A percentile compares a stretch with the other conserved stretches of the same genome.
Conservation (phyloP, 1,140 invertebrate species). For the Asobara japonica region DNA sequence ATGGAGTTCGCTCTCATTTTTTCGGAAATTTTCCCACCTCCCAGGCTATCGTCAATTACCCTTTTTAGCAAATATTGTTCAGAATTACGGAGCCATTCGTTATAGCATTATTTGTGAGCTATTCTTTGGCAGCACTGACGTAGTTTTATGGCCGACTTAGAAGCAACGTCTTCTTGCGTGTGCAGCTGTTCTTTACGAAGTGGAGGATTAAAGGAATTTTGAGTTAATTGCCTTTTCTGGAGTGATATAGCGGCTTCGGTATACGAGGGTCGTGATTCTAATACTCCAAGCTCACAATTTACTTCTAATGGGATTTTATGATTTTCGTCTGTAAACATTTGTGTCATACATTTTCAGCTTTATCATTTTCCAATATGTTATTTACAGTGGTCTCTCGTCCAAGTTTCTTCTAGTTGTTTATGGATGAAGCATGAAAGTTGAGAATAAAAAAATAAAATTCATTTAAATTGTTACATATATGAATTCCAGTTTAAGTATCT, state of each 20-base stretch:
- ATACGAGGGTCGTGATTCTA: not conserved
- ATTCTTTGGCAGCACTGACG: not conserved
- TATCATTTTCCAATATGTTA: no score
- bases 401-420: no score
- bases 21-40: no score
- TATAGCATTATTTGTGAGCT: not conserved
- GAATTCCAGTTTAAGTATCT: no score
- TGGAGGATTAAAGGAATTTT: not conserved
- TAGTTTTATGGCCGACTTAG: not conserved
- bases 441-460: no score
- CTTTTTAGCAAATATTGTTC: not conserved
- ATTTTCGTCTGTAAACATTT: no score
- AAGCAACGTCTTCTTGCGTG: not conserved
- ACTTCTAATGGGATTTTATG: not conserved
- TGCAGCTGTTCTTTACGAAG: not conserved
- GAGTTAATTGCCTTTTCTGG: not conserved
- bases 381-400: no score
- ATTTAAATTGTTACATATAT: no score
- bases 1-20: no score
- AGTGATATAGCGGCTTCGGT: not conserved
- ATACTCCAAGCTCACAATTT: not conserved
- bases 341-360: no score
- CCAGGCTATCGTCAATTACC: no score
- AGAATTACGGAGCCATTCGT: not conserved
- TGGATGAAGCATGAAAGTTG: no score